Conservation (phyloP, 2,113 vertebrate genomes). For the Chamaea fasciata region DNA sequence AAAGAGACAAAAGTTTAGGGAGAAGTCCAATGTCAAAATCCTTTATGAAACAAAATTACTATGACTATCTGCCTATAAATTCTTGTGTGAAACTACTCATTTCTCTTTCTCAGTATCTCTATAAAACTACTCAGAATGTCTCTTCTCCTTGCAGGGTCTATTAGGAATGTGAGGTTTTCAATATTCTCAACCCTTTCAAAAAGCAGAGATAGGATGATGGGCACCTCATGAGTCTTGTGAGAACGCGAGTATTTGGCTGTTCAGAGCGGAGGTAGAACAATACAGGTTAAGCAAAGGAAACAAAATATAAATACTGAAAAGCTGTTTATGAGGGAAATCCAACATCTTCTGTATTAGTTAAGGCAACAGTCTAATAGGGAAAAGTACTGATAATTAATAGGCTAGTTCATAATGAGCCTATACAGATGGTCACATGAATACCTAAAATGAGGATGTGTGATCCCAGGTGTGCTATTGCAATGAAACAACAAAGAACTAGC, state of each 20-base stretch:
- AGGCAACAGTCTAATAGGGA: not conserved
- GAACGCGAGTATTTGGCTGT: not conserved
- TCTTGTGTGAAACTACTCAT: not conserved
- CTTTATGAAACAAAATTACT: not conserved
- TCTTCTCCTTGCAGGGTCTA: not conserved
- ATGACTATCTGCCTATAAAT: not conserved
- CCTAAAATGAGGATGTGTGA: not conserved
- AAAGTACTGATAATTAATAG: not conserved
- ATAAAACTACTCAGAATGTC: not conserved
- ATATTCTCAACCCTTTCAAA: not conserved
- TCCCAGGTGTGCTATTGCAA: not conserved
- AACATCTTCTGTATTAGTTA: not conserved
- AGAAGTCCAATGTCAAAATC: not conserved
- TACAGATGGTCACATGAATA: not conserved
- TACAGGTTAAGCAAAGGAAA: fast-evolving
- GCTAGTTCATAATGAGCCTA: not conserved
- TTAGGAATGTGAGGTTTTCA: not conserved
- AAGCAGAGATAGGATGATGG: not conserved
- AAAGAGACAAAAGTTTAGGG: not conserved
- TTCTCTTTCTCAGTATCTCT: not conserved
- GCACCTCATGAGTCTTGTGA: not conserved
- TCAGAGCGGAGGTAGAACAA: not conserved
- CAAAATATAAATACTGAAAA: not conserved
- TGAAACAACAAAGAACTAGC: not conserved
- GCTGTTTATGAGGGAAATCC: not conserved